phyloP scores from a whole-genome alignment of 2,797 vertebrate genomes.

The Cynopterus sphinx region DNA sequence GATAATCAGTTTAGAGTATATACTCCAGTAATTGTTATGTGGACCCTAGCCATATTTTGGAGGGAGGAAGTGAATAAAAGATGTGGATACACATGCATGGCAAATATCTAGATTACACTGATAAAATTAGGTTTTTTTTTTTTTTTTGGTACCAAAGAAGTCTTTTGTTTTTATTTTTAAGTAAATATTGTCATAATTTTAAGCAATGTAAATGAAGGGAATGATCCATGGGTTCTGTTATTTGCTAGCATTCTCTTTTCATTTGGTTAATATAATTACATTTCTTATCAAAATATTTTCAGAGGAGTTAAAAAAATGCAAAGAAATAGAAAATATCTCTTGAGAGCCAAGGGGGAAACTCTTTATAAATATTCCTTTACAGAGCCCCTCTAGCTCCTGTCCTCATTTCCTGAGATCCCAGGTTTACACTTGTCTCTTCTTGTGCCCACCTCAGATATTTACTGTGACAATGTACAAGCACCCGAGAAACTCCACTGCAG shows the following conservation, averaged over 20 bases:
- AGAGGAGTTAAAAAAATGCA: neutral
- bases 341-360: neutral
- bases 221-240: neutral
- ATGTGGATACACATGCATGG: neutral
- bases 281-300: neutral
- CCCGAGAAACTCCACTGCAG: neutral
- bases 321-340: neutral
- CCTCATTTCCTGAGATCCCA: neutral
- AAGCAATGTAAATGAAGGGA: neutral
- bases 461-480: neutral
- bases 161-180: neutral
- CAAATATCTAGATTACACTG: neutral
- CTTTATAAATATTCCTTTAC: neutral
- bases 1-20: neutral
- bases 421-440: neutral
- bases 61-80: neutral
- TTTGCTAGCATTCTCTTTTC: neutral
- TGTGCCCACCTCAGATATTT: neutral
- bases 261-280: neutral
- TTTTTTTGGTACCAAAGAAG: neutral
- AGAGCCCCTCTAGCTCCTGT: neutral
- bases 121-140: neutral
- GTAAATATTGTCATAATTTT: neutral
- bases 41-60: neutral
- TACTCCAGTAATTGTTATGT: neutral